Evolutionary conservation across 2,113 vertebrate genomes (phyloP).

Genomic region (Balaenoptera acutorostrata): DNA sequence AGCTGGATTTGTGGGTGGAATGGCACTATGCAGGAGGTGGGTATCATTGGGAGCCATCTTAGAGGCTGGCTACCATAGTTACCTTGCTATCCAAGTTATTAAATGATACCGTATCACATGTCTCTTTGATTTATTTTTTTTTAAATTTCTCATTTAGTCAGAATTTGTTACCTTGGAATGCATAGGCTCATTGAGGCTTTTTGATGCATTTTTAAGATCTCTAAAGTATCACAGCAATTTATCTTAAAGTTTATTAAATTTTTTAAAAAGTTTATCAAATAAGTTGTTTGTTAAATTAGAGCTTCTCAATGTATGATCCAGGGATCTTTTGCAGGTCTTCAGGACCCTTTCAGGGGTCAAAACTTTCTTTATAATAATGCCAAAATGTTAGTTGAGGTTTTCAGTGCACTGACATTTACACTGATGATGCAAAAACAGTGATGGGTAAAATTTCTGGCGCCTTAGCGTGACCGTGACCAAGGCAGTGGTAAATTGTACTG

Average conservation of each 20-base stretch:
- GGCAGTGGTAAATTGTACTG: not conserved
- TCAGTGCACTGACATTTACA: not conserved
- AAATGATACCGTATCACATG: not conserved
- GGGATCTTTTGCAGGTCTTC: not conserved
- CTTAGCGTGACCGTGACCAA: not conserved
- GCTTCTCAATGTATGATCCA: not conserved
- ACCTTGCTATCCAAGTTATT: not conserved
- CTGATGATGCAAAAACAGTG: not conserved
- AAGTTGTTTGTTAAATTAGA: not conserved
- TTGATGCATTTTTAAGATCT: conserved; percentile 28
- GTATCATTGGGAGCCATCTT: not conserved
- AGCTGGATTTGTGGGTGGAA: not conserved
- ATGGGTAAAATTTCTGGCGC: not conserved
- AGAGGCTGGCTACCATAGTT: not conserved
- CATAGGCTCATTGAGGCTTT: not conserved
- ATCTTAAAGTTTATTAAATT: not conserved
- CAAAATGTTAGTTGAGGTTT: not conserved
- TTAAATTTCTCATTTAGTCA: conserved; percentile 18
- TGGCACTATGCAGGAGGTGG: not conserved
- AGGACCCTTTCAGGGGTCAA: not conserved
- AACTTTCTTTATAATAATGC: not conserved
- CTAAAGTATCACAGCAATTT: not conserved
- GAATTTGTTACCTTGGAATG: not conserved
- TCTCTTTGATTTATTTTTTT: not conserved
- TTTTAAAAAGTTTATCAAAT: not conserved